phyloP scores from a whole-genome alignment of 2,797 vertebrate genomes.

The Bovichtus diacanthus region DNA sequence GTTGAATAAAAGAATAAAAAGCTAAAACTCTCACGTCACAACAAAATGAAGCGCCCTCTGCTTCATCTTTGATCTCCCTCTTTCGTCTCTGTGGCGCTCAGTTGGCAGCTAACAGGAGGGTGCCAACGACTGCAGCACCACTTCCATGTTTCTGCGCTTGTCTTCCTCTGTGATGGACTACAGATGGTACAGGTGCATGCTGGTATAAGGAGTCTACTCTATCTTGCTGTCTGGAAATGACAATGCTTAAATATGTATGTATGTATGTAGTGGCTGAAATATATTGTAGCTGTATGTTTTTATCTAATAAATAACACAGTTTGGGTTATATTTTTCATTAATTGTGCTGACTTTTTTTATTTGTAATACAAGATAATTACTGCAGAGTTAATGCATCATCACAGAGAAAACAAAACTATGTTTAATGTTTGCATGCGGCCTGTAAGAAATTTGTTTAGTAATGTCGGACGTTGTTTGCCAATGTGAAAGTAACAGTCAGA shows the following conservation, averaged over 20 bases:
- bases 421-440: not conserved
- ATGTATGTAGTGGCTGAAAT: not conserved
- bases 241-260: not conserved
- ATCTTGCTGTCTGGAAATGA: not conserved
- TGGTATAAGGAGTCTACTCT: constrained; percentile 26
- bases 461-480: constrained; percentile 21
- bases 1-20: not conserved
- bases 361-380: not conserved
- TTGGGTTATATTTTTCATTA: not conserved
- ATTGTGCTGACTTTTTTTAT: not conserved
- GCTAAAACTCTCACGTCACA: not conserved
- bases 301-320: not conserved
- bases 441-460: constrained; percentile 13
- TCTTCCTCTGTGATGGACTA: constrained; percentile 18
- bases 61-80: not conserved
- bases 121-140: constrained; percentile 22
- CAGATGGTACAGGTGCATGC: constrained; percentile 25
- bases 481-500: constrained; percentile 65
- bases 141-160: not conserved
- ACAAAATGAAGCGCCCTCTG: not conserved
- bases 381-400: not conserved
- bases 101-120: constrained; percentile 17
- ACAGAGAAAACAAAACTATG: constrained; percentile 19
- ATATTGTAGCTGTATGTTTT: not conserved
- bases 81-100: not conserved